phyloP scores from a whole-genome alignment of 30 jellyfish, hydroid and myxozoan genomes.

The Catostylus mosaicus region DNA sequence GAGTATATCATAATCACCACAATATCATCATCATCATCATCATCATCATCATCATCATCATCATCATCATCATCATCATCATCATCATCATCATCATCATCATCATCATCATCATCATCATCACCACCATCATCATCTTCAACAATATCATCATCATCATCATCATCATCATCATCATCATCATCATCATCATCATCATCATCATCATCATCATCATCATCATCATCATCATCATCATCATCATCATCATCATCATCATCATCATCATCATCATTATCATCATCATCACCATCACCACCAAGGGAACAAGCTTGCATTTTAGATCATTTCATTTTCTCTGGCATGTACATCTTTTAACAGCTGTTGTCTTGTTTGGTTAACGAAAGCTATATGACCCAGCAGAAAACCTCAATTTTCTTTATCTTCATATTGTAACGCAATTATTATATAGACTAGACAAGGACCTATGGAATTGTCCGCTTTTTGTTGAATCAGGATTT shows the following conservation, averaged over 20 bases:
- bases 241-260: background rate
- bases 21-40: background rate
- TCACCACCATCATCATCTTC: too few relatives aligned
- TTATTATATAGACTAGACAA: too few relatives aligned
- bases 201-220: background rate
- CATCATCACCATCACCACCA: background rate
- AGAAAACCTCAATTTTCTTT: too few relatives aligned
- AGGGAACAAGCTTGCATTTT: too few relatives aligned
- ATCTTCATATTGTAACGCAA: too few relatives aligned
- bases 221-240: background rate
- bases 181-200: background rate
- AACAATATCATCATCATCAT: background rate
- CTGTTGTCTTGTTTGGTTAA: too few relatives aligned
- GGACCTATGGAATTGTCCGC: too few relatives aligned
- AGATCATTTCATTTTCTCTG: too few relatives aligned
- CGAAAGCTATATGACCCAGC: too few relatives aligned
- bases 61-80: background rate
- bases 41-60: background rate
- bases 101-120: background rate
- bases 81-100: background rate
- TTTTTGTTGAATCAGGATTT: too few relatives aligned
- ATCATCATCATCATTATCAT: background rate
- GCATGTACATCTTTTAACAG: too few relatives aligned
- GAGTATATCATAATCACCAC: too few relatives aligned
- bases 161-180: background rate